Percentiles rank a stretch among this genome's conserved stretches.
Evolutionary conservation across 2,797 vertebrate species (phyloP).

Genomic region (Pygocentrus nattereri): DNA sequence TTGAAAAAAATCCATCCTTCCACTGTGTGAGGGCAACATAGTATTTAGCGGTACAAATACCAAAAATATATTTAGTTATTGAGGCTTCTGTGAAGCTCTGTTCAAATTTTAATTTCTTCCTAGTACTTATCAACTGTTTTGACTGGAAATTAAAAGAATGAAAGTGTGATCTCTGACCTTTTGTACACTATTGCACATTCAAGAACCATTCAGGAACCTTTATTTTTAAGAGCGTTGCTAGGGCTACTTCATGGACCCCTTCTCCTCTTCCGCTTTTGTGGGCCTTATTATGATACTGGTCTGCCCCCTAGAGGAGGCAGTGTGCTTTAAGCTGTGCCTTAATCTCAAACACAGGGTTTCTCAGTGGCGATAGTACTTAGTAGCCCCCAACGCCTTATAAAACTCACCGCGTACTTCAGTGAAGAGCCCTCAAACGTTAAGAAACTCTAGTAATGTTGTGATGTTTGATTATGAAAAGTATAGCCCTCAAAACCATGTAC

Average conservation of each 20-base stretch:
- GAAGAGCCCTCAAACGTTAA: background rate
- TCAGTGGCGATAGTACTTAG: background rate
- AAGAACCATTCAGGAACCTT: background rate
- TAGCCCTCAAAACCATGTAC: background rate
- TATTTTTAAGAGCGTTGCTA: background rate
- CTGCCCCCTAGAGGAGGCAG: conserved; percentile 65
- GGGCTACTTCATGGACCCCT: background rate
- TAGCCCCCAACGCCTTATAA: too few species aligned
- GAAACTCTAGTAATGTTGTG: background rate
- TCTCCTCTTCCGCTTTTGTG: background rate
- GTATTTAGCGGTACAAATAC: too few species aligned
- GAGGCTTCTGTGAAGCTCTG: too few species aligned
- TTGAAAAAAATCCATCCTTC: too few species aligned
- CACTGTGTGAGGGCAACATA: too few species aligned
- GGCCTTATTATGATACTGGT: background rate
- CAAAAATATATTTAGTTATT: too few species aligned
- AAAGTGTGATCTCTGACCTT: too few species aligned
- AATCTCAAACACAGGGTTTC: background rate
- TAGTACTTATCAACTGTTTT: too few species aligned
- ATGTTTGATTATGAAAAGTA: background rate
- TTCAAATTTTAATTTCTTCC: too few species aligned
- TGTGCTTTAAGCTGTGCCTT: background rate
- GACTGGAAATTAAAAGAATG: too few species aligned
- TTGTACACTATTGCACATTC: too few species aligned
- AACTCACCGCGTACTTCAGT: background rate